Conservation (phyloP, 2,113 vertebrate genomes). For the Otolemur garnettii region DNA sequence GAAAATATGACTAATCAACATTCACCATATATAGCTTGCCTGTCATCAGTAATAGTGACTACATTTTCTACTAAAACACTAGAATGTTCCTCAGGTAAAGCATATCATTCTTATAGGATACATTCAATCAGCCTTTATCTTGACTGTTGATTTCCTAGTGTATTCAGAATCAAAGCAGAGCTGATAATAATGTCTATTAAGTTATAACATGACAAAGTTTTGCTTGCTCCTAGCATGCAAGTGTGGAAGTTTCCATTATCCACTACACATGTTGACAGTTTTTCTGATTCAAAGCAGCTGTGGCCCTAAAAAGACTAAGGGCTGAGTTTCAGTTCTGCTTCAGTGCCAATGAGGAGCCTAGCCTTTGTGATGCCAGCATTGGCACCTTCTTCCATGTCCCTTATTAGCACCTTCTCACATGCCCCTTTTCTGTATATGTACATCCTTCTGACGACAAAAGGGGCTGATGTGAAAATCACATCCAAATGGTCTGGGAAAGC, state of each 20-base stretch:
- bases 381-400: conserved; percentile 52
- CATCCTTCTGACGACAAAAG: conserved; percentile 60
- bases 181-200: conserved; percentile 47
- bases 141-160: conserved; percentile 20
- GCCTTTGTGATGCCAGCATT: conserved; percentile 49
- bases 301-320: conserved; percentile 34
- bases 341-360: conserved; percentile 5
- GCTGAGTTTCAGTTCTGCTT: conserved; percentile 32
- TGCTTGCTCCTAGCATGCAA: conserved; percentile 38
- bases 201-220: conserved; percentile 31
- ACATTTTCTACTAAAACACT: conserved; percentile 46
- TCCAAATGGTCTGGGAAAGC: conserved; percentile 13
- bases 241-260: conserved; percentile 40
- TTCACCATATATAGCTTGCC: neutral
- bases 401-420: conserved; percentile 48
- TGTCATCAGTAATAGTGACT: neutral
- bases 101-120: neutral
- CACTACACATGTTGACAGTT: conserved; percentile 1
- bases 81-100: neutral
- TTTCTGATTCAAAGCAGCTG: conserved; percentile 72
- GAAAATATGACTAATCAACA: neutral
- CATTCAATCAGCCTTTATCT: neutral
- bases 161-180: neutral
- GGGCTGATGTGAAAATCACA: neutral
- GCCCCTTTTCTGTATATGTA: conserved; percentile 48